phyloP scores from a whole-genome alignment of 2,113 vertebrate genomes.

The Turnix velox region DNA sequence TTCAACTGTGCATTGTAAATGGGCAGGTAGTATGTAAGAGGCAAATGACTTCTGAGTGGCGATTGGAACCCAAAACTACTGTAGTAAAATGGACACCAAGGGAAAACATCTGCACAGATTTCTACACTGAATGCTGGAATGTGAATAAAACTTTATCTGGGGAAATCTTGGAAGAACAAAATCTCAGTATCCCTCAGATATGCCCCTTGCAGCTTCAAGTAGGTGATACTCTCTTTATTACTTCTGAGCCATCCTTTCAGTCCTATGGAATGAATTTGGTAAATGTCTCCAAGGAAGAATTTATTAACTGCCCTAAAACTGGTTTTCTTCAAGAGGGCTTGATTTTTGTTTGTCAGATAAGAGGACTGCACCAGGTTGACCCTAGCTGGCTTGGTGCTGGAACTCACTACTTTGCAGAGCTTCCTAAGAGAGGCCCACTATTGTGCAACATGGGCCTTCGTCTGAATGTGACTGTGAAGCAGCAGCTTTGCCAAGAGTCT shows the following conservation, averaged over 20 bases:
- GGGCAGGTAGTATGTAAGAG: conserved; percentile 67
- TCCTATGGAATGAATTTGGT: conserved; percentile 76
- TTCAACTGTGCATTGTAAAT: background rate
- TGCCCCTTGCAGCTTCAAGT: conserved; percentile 82
- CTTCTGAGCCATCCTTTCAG: conserved; percentile 68
- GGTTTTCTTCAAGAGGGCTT: conserved; percentile 51
- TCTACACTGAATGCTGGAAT: conserved; percentile 72
- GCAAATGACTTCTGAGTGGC: conserved; percentile 69
- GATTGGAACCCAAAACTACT: conserved; percentile 29
- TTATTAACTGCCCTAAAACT: conserved; percentile 72
- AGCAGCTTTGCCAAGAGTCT: conserved; percentile 72
- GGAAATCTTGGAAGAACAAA: background rate
- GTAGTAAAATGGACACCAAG: conserved; percentile 75
- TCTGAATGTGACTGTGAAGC: conserved; percentile 78
- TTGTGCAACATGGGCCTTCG: conserved; percentile 77
- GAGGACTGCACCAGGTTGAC: conserved; percentile 66
- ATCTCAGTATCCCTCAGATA: conserved; percentile 72
- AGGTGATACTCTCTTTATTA: conserved; percentile 78
- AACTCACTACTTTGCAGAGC: conserved; percentile 79
- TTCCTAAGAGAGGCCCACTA: conserved; percentile 40
- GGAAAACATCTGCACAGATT: conserved; percentile 70
- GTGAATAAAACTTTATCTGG: background rate
- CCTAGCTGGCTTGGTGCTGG: conserved; percentile 74
- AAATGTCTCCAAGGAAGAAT: conserved; percentile 76
- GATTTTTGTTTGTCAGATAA: conserved; percentile 69